A percentile compares a stretch with the other conserved stretches of the same genome.
These are phyloP conservation scores for Eremophila alpestris DNA, from an alignment of 2,797 vertebrate genomes.

Conservation along the genomic window DNA sequence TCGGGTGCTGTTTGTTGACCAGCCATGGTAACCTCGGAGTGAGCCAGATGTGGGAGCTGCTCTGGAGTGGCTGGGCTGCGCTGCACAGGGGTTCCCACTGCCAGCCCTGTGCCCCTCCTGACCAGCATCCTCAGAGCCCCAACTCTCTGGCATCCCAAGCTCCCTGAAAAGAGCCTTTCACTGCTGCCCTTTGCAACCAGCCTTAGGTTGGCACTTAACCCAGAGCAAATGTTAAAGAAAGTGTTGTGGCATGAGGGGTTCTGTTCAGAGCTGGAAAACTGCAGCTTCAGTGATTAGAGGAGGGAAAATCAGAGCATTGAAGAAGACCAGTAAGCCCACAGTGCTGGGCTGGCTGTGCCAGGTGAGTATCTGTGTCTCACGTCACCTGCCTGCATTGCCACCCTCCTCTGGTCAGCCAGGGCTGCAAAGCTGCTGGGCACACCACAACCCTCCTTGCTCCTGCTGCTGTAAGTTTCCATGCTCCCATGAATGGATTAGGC, in stretches of 20 bases:
- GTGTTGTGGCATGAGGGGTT: rapidly evolving
- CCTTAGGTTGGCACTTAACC: rapidly evolving
- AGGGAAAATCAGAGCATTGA: background rate
- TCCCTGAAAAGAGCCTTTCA: background rate
- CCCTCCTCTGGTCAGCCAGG: background rate
- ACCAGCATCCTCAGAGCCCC: rapidly evolving
- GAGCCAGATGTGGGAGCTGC: background rate
- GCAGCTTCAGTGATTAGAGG: background rate
- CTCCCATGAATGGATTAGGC: background rate
- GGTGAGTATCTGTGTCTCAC: background rate
- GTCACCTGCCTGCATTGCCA: background rate
- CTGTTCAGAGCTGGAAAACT: background rate
- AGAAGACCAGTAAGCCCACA: background rate
- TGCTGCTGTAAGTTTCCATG: background rate
- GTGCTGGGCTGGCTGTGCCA: background rate
- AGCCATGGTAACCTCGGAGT: background rate
- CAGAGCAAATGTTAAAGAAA: background rate
- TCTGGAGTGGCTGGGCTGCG: rapidly evolving
- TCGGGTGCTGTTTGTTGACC: constrained; percentile 45
- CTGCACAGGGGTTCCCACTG: rapidly evolving
- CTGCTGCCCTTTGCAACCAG: background rate
- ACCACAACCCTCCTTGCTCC: background rate
- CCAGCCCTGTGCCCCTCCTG: rapidly evolving
- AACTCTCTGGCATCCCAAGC: background rate
- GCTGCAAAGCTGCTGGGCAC: background rate